Conservation (phyloP, 2,113 vertebrate genomes). For the Pyxicephalus adspersus region DNA sequence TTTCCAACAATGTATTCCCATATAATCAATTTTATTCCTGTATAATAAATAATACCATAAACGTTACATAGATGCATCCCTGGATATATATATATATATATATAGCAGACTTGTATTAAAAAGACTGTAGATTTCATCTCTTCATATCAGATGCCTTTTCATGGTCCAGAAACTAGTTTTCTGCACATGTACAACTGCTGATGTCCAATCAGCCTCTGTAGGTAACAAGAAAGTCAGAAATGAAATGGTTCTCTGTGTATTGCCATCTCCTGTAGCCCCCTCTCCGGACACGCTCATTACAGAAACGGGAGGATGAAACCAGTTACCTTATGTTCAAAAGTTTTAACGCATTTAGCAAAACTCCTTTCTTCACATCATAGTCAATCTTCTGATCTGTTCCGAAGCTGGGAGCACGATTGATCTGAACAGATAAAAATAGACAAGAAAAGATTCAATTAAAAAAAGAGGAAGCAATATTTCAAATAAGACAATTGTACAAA, state of each 20-base stretch:
- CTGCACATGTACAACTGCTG: neutral
- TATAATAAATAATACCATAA: too few relatives aligned
- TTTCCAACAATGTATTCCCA: too few relatives aligned
- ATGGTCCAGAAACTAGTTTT: neutral
- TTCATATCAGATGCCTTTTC: neutral
- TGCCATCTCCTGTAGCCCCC: neutral
- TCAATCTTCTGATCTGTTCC: constrained; percentile 99
- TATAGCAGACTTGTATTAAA: too few relatives aligned
- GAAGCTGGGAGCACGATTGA: constrained; percentile 97
- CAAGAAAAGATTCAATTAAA: neutral
- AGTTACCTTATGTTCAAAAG: constrained; percentile 92
- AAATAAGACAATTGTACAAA: neutral
- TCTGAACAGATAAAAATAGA: constrained; percentile 74
- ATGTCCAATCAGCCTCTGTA: neutral
- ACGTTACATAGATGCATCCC: too few relatives aligned
- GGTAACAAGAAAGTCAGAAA: neutral
- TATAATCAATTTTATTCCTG: too few relatives aligned
- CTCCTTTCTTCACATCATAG: constrained; percentile 95
- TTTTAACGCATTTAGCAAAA: constrained; percentile 89
- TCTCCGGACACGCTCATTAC: neutral
- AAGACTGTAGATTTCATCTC: too few relatives aligned
- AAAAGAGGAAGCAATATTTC: neutral
- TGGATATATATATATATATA: too few relatives aligned
- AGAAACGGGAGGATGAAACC: neutral
- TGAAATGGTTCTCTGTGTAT: neutral